Percentiles rank a stretch among this genome's conserved stretches.
Conservation (phyloP, 2,888 invertebrate species). For the Spodoptera picta region DNA sequence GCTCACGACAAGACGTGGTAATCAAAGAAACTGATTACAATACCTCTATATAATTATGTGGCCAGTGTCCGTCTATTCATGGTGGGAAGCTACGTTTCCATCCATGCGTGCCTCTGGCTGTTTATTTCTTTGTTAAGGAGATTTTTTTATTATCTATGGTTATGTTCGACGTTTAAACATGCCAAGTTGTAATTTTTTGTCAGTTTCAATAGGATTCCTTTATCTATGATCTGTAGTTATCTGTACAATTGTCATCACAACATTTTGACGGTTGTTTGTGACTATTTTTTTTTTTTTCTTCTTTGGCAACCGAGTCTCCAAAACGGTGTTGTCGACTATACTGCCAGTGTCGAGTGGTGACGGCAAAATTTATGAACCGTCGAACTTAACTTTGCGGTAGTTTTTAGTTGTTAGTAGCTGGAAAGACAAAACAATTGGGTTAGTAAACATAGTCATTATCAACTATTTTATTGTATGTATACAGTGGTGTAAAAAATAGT, state of each 20-base stretch:
- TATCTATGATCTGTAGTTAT: neutral
- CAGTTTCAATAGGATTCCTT: neutral
- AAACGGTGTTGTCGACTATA: too few relatives aligned
- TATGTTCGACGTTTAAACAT: slow-evolving; percentile 9
- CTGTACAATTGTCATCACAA: slow-evolving; percentile 5
- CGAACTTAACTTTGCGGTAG: too few relatives aligned
- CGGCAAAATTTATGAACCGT: too few relatives aligned
- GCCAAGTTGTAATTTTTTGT: too few relatives aligned
- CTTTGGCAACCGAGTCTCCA: too few relatives aligned
- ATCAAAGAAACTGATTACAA: slow-evolving; percentile 43
- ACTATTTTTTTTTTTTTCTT: too few relatives aligned
- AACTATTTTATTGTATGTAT: too few relatives aligned
- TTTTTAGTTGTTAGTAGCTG: too few relatives aligned
- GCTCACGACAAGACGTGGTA: slow-evolving; percentile 11
- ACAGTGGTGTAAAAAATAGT: too few relatives aligned
- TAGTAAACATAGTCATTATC: too few relatives aligned
- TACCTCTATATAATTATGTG: slow-evolving; percentile 40
- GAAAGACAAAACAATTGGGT: too few relatives aligned
- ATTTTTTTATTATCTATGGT: neutral
- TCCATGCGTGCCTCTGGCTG: slow-evolving; percentile 29
- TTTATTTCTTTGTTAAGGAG: neutral
- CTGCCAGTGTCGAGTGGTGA: too few relatives aligned
- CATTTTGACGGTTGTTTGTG: slow-evolving; percentile 1
- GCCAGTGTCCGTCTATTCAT: slow-evolving; percentile 18
- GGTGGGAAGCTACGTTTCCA: slow-evolving; percentile 29